phyloP scores from a whole-genome alignment of 2,888 invertebrate genomes.

The Machimus atricapillus region DNA sequence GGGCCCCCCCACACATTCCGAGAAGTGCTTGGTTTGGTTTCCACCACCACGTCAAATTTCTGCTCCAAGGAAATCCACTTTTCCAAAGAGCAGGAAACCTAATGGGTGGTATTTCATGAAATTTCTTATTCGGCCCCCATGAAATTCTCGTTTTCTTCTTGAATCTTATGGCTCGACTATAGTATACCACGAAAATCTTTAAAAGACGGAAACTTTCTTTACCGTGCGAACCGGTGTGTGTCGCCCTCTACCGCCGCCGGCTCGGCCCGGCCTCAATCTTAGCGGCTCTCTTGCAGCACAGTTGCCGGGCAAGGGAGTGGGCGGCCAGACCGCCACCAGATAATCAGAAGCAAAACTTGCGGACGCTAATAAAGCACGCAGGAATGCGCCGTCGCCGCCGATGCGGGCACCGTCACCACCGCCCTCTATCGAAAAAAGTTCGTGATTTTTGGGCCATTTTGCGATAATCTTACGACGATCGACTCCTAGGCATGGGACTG shows the following conservation, averaged over 20 bases:
- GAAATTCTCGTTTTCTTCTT: background rate
- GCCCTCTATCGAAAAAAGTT: background rate
- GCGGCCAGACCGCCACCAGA: background rate
- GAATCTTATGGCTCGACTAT: background rate
- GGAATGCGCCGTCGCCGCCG: background rate
- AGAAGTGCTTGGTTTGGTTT: background rate
- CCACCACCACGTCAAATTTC: background rate
- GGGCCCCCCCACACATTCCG: background rate
- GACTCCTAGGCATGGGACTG: background rate
- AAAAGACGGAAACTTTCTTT: background rate
- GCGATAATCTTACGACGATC: background rate
- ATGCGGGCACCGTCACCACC: background rate
- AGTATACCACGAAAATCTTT: background rate
- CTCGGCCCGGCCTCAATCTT: background rate
- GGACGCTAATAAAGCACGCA: background rate
- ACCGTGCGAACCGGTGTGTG: background rate
- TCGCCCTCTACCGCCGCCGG: background rate
- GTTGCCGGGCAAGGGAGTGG: background rate
- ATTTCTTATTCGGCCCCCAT: background rate
- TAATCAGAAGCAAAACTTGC: background rate
- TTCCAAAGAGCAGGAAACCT: background rate
- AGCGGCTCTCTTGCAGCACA: background rate
- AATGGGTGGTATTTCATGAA: background rate
- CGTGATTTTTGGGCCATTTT: background rate
- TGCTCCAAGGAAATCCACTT: conserved; percentile 23